Base-by-base conservation (phyloP, 2,888 invertebrate species). In the Tuberolachnus salignus region DNA sequence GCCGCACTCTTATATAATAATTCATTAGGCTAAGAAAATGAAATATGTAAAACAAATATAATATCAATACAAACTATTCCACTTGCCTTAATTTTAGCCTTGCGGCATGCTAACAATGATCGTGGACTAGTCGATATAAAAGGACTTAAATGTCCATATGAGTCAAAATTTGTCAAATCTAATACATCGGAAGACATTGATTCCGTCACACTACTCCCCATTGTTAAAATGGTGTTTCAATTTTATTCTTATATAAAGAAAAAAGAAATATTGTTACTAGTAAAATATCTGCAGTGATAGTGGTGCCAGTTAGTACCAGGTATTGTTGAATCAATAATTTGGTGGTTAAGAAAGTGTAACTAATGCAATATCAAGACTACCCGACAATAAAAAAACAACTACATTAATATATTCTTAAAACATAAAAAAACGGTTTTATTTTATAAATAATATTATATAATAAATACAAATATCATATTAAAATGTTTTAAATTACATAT, bases 81-180 rank as follows among this genome's bases (percentile, higher is more conserved):
- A 82, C 83, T 82, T 83, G 88, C 88, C 86, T 87, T 87, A 11
- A 88, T 85, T 67, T 85, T 86, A 13, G 88, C 84, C 81, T 85
- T 84, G 23, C 86, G 85, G 82, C 88, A 88, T 46, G 88, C 88
- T 83, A 87, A 87, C 21, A 88, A 83, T 9, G 88, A 88, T 67
- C 88, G 84, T 16, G 88, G 88, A 83, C 88, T 88, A 34, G 88
- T 88, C 78, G 88, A 84, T 26, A 88, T 86, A 84, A 87, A 88
- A 81, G 87, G 87, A 81, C 86, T 87, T 80, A 85, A 85, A 81
- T 85, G 86, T 83, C 86, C 86, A 46, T 44, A 84, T 16, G 85
- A 84, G 81, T 88, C 88, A 84, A 88, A 87, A 83, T 88, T 88
- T 82, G 86, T 85, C 67, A 88, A 84, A 83, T 87, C 86, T 80